Evolutionary conservation across 2,797 vertebrate genomes (phyloP).

Genomic region (Oophaga sylvatica): DNA sequence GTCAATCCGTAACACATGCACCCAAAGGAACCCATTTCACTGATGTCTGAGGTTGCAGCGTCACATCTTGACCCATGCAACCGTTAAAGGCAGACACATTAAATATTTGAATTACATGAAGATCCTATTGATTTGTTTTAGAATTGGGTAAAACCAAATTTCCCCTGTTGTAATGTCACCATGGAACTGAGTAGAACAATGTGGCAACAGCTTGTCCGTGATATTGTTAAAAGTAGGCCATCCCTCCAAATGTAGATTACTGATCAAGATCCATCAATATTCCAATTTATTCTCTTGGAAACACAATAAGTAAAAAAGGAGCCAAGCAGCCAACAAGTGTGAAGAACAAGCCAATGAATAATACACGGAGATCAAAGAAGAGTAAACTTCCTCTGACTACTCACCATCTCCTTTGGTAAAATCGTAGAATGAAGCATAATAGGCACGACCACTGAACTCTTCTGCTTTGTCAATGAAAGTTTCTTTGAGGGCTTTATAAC

Average conservation of each 20-base stretch:
- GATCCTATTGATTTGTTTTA: no score
- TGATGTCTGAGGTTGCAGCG: no score
- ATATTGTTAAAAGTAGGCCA: no score
- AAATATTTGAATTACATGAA: no score
- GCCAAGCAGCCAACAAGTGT: not conserved
- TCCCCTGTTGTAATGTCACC: no score
- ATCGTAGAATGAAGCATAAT: not conserved
- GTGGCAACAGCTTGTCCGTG: no score
- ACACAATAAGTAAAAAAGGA: not conserved
- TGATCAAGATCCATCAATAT: not conserved
- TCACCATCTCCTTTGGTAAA: conserved; percentile 19
- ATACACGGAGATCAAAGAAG: not conserved
- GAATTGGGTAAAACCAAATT: no score
- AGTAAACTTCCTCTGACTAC: not conserved
- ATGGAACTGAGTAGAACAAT: no score
- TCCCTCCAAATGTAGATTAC: not conserved
- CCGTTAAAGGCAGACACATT: no score
- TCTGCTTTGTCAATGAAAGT: conserved; percentile 37
- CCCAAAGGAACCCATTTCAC: no score
- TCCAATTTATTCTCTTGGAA: not conserved
- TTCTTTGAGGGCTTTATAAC: conserved; percentile 38
- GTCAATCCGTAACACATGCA: no score
- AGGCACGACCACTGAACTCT: conserved; percentile 7
- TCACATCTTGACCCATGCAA: no score
- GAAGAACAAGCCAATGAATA: not conserved